A percentile compares a stretch with the other conserved stretches of the same genome.
These are phyloP conservation scores for Halocaridina rubra DNA, from an alignment of 2,888 invertebrate species.

Conservation along the genomic window DNA sequence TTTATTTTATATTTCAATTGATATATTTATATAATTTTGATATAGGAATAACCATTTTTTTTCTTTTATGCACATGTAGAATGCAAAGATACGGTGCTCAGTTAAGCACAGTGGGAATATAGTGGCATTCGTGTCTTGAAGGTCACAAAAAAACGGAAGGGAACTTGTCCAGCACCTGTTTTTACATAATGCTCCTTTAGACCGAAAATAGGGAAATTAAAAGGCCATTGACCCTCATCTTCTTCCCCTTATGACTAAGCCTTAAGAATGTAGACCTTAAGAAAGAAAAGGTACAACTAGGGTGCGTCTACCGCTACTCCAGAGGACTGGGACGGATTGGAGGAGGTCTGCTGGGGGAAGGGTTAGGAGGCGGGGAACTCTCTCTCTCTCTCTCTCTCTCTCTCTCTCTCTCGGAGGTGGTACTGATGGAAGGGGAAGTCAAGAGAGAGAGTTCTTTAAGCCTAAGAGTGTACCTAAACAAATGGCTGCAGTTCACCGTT, in stretches of 20 bases:
- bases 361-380: neutral
- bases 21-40: too few relatives aligned
- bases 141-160: too few relatives aligned
- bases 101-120: too few relatives aligned
- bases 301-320: neutral
- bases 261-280: neutral
- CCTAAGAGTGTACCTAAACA: neutral
- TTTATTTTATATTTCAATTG: too few relatives aligned
- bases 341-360: neutral
- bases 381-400: neutral
- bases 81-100: too few relatives aligned
- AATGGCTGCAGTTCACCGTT: neutral
- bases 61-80: too few relatives aligned
- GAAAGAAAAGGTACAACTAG: neutral
- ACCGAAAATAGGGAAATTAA: neutral
- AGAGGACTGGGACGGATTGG: neutral
- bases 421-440: neutral
- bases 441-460: neutral
- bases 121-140: too few relatives aligned
- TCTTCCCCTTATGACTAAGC: neutral
- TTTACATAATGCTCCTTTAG: too few relatives aligned
- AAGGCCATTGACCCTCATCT: neutral
- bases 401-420: neutral
- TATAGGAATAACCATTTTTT: too few relatives aligned
- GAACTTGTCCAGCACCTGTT: too few relatives aligned